phyloP scores from a whole-genome alignment of 2,888 invertebrate genomes.

The Clepsis dumicolana region DNA sequence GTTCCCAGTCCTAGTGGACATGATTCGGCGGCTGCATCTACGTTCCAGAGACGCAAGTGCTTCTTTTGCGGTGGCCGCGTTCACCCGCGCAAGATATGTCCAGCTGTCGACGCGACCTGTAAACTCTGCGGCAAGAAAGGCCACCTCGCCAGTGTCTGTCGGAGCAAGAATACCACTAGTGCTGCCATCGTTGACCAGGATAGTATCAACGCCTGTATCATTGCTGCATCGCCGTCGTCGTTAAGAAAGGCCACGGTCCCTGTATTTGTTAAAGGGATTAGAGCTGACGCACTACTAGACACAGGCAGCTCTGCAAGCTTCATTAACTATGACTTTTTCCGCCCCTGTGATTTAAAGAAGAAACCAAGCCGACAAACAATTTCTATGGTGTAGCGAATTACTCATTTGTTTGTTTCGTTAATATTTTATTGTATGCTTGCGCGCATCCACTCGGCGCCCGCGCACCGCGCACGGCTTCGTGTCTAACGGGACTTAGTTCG shows the following conservation, averaged over 20 bases:
- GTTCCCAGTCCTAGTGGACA: too few species aligned
- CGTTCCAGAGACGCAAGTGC: background rate
- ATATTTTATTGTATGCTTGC: too few species aligned
- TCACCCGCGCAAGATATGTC: background rate
- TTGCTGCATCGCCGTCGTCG: background rate
- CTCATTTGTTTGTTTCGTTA: too few species aligned
- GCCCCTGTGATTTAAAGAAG: background rate
- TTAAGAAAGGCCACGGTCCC: background rate
- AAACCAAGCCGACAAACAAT: background rate
- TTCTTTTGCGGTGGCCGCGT: background rate
- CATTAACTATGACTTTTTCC: background rate
- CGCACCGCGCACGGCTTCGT: too few species aligned
- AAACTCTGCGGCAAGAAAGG: background rate
- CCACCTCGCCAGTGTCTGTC: background rate
- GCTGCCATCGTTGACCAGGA: background rate
- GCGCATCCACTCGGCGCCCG: too few species aligned
- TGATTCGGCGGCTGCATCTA: background rate
- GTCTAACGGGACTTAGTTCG: too few species aligned
- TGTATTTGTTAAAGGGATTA: background rate
- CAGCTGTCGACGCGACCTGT: background rate
- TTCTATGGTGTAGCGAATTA: too few species aligned
- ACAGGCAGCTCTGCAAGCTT: background rate
- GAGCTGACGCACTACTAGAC: background rate
- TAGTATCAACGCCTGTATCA: background rate
- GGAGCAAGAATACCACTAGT: background rate